A percentile compares a stretch with the other conserved stretches of the same genome.
These are phyloP conservation scores for Phaetusa simplex DNA, from an alignment of 2,113 vertebrate genomes.

Conservation along the genomic window DNA sequence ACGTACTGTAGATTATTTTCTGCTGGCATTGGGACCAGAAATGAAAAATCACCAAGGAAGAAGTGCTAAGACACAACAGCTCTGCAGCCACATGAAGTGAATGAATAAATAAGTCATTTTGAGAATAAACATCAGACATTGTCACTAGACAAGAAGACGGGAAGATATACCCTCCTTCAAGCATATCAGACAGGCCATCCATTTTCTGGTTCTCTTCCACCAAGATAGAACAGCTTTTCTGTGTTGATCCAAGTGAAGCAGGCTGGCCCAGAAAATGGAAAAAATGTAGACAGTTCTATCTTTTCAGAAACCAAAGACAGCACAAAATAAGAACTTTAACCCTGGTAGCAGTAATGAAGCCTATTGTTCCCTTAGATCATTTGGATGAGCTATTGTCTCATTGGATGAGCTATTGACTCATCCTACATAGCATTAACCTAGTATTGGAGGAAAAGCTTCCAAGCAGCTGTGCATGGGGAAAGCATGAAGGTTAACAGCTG, in stretches of 20 bases:
- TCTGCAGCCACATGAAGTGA: background rate
- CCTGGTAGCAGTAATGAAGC: background rate
- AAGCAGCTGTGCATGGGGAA: background rate
- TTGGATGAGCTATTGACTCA: background rate
- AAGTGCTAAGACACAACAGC: background rate
- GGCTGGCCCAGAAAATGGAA: background rate
- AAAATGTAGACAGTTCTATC: background rate
- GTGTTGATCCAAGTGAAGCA: background rate
- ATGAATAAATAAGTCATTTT: background rate
- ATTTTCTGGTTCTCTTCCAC: background rate
- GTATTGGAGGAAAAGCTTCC: background rate
- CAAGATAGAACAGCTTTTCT: background rate
- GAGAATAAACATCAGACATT: background rate
- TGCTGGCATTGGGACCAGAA: background rate
- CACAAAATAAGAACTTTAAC: background rate
- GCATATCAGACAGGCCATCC: background rate
- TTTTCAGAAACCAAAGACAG: background rate
- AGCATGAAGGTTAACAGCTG: background rate
- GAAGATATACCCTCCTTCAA: background rate
- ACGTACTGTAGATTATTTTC: background rate
- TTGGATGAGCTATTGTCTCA: background rate
- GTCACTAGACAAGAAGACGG: background rate
- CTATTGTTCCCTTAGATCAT: background rate
- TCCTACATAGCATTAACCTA: background rate
- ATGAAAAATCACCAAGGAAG: background rate